These are phyloP conservation scores for Chelonia mydas DNA, from an alignment of 2,797 vertebrate genomes.

Conservation along the genomic window DNA sequence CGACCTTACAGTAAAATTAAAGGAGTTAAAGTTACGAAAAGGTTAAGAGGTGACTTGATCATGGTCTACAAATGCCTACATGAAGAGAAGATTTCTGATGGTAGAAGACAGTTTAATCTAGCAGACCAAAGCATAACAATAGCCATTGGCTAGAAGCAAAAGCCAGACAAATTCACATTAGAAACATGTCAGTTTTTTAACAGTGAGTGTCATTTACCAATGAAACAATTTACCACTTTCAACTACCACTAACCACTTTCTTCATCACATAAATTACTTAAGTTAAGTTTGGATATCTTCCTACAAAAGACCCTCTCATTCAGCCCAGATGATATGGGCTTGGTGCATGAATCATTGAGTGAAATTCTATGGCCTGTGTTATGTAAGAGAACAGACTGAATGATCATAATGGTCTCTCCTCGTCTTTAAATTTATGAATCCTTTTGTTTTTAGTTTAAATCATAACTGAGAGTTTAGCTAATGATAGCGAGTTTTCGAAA, in stretches of 20 bases:
- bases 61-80: not conserved
- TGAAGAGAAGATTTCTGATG: not conserved
- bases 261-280: not conserved
- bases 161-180: not conserved
- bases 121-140: not conserved
- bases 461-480: not conserved
- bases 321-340: not conserved
- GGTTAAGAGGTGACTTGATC: not conserved
- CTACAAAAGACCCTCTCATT: not conserved
- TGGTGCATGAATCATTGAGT: not conserved
- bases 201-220: not conserved
- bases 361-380: not conserved
- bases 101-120: not conserved
- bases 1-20: not conserved
- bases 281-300: not conserved
- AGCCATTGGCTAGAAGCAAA: not conserved
- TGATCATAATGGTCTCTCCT: fast-evolving
- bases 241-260: not conserved
- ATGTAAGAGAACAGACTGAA: not conserved
- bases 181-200: not conserved
- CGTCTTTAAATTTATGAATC: not conserved
- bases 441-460: not conserved
- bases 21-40: not conserved
- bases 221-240: not conserved
- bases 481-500: not conserved